These are phyloP conservation scores for Babylonia areolata DNA, from an alignment of 1,140 invertebrate species.

Conservation along the genomic window DNA sequence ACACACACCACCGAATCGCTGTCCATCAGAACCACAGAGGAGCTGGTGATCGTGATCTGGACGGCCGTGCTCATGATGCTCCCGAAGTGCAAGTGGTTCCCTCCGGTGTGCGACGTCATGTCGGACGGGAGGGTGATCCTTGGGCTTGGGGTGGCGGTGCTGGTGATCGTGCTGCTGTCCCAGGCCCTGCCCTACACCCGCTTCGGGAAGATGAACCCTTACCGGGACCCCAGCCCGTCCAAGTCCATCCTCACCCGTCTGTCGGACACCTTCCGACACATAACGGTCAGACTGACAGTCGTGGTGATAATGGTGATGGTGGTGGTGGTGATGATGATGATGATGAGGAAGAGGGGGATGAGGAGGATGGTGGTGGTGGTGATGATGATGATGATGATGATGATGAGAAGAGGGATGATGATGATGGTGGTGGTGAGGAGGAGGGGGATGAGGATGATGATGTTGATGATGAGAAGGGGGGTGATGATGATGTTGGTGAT, in stretches of 20 bases:
- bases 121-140: neutral
- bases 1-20: too few relatives aligned
- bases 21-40: neutral
- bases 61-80: neutral
- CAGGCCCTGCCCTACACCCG: neutral
- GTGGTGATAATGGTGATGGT: too few relatives aligned
- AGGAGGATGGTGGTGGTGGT: too few relatives aligned
- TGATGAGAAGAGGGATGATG: too few relatives aligned
- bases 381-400: too few relatives aligned
- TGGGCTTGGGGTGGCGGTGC: neutral
- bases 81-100: neutral
- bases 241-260: neutral
- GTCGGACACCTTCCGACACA: neutral
- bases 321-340: too few relatives aligned
- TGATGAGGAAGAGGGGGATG: too few relatives aligned
- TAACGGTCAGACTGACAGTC: neutral
- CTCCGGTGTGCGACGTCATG: neutral
- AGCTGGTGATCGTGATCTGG: neutral
- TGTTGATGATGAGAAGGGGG: too few relatives aligned
- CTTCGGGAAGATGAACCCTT: neutral
- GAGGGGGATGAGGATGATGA: too few relatives aligned
- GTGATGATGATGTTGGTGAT: too few relatives aligned
- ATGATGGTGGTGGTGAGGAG: too few relatives aligned
- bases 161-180: neutral
- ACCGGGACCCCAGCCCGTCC: neutral